These are phyloP conservation scores for Rhagoletis zephyria DNA, from an alignment of 1,140 invertebrate genomes.

Conservation along the genomic window DNA sequence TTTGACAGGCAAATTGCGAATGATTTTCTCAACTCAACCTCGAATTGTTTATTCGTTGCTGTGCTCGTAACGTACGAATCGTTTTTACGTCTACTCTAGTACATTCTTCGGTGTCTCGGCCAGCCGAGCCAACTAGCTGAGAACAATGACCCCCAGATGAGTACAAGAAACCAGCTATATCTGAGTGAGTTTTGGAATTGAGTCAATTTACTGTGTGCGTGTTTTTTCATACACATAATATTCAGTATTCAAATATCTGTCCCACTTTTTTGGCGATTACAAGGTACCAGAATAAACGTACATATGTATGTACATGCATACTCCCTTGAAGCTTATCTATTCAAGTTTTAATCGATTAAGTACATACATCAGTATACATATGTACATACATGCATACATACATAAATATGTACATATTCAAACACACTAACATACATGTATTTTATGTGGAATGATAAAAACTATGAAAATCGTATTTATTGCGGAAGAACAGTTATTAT, in stretches of 20 bases:
- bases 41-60: slow-evolving; percentile 55
- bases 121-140: neutral
- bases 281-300: neutral
- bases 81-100: slow-evolving; percentile 19
- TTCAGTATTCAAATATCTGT: neutral
- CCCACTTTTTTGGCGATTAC: neutral
- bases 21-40: slow-evolving; percentile 62
- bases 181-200: slow-evolving; percentile 27
- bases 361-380: neutral
- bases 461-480: too few relatives aligned
- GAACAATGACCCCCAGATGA: slow-evolving; percentile 42
- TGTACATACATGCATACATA: neutral
- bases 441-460: too few relatives aligned
- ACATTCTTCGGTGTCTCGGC: neutral
- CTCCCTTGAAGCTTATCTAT: too few relatives aligned
- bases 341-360: neutral
- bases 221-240: neutral
- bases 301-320: too few relatives aligned
- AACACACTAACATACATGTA: too few relatives aligned
- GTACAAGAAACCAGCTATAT: neutral
- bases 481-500: too few relatives aligned
- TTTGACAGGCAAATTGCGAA: slow-evolving; percentile 73
- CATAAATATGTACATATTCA: neutral
- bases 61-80: slow-evolving; percentile 25
- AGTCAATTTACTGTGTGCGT: neutral